Percentiles rank a stretch among this genome's conserved stretches.
Evolutionary conservation across 2,888 invertebrate genomes (phyloP).

Genomic region (Nymphalis polychloros): DNA sequence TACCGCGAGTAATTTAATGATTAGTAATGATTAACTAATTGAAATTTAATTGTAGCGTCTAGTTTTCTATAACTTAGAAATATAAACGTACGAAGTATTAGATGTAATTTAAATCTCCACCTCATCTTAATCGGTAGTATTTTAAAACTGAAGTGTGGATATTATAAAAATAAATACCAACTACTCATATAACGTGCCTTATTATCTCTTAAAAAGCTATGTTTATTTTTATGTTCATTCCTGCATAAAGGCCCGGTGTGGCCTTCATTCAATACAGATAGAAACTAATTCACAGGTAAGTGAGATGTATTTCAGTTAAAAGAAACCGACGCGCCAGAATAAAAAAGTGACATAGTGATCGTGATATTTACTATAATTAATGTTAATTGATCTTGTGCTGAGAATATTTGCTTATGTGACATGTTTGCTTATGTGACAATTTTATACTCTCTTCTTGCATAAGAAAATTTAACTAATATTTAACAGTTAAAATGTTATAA

Average conservation of each 20-base stretch:
- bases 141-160: background rate
- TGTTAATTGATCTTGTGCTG: slow-evolving; percentile 10
- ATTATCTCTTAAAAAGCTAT: background rate
- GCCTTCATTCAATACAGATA: slow-evolving; percentile 1
- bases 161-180: slow-evolving; percentile 5
- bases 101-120: too few relatives aligned
- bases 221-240: background rate
- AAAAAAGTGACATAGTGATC: slow-evolving; percentile 9
- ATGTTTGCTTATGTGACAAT: too few relatives aligned
- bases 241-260: slow-evolving; percentile 8
- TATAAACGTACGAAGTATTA: too few relatives aligned
- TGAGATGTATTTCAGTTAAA: slow-evolving; percentile 33
- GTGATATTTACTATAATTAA: slow-evolving; percentile 3
- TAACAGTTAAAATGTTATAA: too few relatives aligned
- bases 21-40: too few relatives aligned
- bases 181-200: background rate
- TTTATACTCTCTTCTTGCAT: slow-evolving; percentile 1
- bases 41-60: too few relatives aligned
- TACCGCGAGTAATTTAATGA: too few relatives aligned
- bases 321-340: slow-evolving; percentile 16
- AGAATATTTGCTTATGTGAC: background rate
- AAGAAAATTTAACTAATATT: too few relatives aligned
- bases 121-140: background rate
- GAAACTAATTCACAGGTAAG: slow-evolving; percentile 27
- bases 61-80: too few relatives aligned